phyloP scores from a whole-genome alignment of 2,888 invertebrate genomes.

The Pristionchus arcanus region DNA sequence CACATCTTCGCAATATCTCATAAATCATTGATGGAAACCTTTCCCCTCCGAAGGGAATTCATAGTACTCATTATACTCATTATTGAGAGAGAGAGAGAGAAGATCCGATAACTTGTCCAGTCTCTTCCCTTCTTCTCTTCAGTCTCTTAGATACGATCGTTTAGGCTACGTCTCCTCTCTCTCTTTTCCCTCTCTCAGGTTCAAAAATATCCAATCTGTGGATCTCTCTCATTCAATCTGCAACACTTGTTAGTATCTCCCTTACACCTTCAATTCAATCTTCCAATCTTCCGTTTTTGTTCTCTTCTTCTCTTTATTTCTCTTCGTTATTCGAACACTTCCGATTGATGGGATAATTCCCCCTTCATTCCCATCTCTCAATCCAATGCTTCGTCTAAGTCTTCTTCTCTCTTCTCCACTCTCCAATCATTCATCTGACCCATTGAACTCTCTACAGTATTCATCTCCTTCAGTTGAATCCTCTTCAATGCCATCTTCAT shows the following conservation, averaged over 20 bases:
- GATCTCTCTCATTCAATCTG: conserved; percentile 9
- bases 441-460: conserved; percentile 33
- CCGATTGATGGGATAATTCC: conserved; percentile 36
- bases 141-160: conserved; percentile 45
- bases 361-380: not conserved
- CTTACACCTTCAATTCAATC: conserved; percentile 48
- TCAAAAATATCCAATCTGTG: not conserved
- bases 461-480: not conserved
- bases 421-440: not conserved
- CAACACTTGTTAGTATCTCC: conserved; percentile 42
- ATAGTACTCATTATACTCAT: conserved; percentile 8
- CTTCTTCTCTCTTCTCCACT: conserved; percentile 17
- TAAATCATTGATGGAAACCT: conserved; percentile 1
- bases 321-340: conserved; percentile 32
- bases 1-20: conserved; percentile 23
- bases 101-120: conserved; percentile 12
- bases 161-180: not conserved
- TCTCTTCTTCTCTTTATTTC: conserved; percentile 46
- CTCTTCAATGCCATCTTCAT: conserved; percentile 25
- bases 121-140: conserved; percentile 14
- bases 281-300: conserved; percentile 54
- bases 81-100: not conserved
- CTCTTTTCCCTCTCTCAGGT: conserved; percentile 18
- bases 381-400: not conserved
- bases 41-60: not conserved